A percentile compares a stretch with the other conserved stretches of the same genome.
phyloP scores from a whole-genome alignment of 2,797 vertebrate species.

The Scarus forsteni region DNA sequence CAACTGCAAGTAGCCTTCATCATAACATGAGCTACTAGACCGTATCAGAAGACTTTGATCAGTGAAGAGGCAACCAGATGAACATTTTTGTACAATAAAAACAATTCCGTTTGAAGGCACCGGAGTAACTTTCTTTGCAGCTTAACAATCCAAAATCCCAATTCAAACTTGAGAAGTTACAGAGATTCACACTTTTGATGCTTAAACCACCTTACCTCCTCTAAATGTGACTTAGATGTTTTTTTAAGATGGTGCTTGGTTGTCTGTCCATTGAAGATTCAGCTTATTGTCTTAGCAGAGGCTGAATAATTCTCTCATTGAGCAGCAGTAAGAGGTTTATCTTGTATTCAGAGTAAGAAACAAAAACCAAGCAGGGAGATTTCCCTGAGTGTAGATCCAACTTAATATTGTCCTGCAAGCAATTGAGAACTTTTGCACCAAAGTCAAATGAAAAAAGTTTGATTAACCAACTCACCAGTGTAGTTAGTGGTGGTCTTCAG shows the following conservation, averaged over 20 bases:
- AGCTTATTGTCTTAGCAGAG: not conserved
- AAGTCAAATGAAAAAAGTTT: not conserved
- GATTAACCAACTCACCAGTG: constrained; percentile 61
- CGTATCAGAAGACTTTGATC: too few relatives aligned
- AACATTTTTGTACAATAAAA: too few relatives aligned
- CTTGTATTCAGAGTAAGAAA: not conserved
- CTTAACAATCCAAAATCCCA: too few relatives aligned
- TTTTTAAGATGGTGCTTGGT: not conserved
- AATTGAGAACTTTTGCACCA: not conserved
- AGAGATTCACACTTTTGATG: not conserved
- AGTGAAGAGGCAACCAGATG: too few relatives aligned
- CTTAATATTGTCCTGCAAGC: too few relatives aligned
- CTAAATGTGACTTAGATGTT: not conserved
- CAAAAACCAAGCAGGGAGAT: not conserved
- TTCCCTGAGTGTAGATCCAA: not conserved
- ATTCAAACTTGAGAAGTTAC: too few relatives aligned
- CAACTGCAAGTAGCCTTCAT: too few relatives aligned
- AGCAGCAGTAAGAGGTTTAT: not conserved
- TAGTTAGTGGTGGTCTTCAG: constrained; percentile 68
- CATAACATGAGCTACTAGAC: too few relatives aligned
- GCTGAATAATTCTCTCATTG: not conserved
- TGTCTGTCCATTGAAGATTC: not conserved
- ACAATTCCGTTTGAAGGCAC: too few relatives aligned
- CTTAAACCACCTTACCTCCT: not conserved
- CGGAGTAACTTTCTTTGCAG: not conserved